Base-by-base conservation (phyloP, 2,113 vertebrate genomes). In the Bos indicus region DNA sequence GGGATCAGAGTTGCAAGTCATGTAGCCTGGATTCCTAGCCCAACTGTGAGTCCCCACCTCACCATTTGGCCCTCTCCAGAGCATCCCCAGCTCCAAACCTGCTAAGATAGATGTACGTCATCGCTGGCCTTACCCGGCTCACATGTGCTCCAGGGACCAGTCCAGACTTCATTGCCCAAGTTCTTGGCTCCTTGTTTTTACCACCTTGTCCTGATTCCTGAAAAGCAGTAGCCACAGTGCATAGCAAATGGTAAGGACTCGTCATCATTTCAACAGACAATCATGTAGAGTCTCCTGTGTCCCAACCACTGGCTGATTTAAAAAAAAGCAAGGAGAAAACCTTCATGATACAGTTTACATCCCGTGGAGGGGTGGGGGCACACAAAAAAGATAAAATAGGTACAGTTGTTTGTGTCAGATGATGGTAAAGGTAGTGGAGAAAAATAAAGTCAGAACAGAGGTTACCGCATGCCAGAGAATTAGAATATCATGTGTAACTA, bases 181-280 rank as follows among this genome's bases (percentile, higher is more conserved):
- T 6, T 90, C 54, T 83, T 60, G 40, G 23, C 19, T 84, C 0
- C 64, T 82, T 51, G n/a, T 43, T 93, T 84, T 57, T 59, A n/a
- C 7, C 26, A 0, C 71, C 19, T 60, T 86, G 30, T 89, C 43
- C 87, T 88, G 51, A 83, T 40, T 95, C n/a, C n/a, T 28, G 3
- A n/a, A 71, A 90, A 64, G 10, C n/a, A 48, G 0, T 48, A 64
- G 90, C 15, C 54, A 95, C 15, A 51, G 16, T 86, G 12, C 33
- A n/a, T 59, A 36, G 14, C 23, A 94, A 77, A 74, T 30, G 6
- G 1, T 51, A 54, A 81, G 71, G 80, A 8, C 13, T 87, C 30
- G 40, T 96, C 10, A 93, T 87, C 95, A 23, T 82, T 85, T 96
- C 30, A 90, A 15, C 13, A 91, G 80, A 36, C 90, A 87, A 52